Base-by-base conservation (phyloP, 2,797 vertebrate species). In the Enteromius anoplus region DNA sequence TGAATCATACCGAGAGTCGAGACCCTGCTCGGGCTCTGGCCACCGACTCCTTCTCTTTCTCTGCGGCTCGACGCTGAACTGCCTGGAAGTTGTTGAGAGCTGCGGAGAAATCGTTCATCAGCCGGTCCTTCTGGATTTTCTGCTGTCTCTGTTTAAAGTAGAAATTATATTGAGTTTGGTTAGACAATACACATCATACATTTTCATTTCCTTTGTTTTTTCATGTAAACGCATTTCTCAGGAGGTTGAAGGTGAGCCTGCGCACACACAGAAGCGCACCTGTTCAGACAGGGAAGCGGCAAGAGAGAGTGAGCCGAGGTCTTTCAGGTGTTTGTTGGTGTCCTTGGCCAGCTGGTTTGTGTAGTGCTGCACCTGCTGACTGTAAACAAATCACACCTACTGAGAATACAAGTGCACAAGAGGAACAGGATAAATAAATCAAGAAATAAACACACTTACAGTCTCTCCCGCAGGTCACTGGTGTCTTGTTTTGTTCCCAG, bases 261-360 rank as follows among this genome's bases (percentile, higher is more conserved):
- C 58, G n/a, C n/a, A 23, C 17, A 1, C 19, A 47, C 19, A 37
- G 34, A 19, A 42, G 90, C 92, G 82, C 78, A 98, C 98, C 93
- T 99, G 98, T 83, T 99, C 97, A 75, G 96, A 96, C 21, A 96
- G 90, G 53, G 96, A 96, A 1, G 90, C 89, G 0, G 97, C 94
- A 32, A 96, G 88, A 3, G 96, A 95, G 51, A 96, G 87, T 5
- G 95, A 96, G 3, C 97, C 96, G 84, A 99, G 8, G 76, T 98
- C 97, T 83, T 99, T 99, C 4, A 99, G 93, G 84, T 96, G 96
- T 82, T 96, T 97, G 88, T 98, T 99, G 82, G 97, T 98, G 90
- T 98, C 97, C 93, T 98, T 99, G 84, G 97, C 98, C 3, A 98
- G 93, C 72, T 95, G 89, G 91, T 99, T 98, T 84, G 97, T 97